These are phyloP conservation scores for Neomorphus geoffroyi DNA, from an alignment of 2,797 vertebrate species.

Conservation along the genomic window DNA sequence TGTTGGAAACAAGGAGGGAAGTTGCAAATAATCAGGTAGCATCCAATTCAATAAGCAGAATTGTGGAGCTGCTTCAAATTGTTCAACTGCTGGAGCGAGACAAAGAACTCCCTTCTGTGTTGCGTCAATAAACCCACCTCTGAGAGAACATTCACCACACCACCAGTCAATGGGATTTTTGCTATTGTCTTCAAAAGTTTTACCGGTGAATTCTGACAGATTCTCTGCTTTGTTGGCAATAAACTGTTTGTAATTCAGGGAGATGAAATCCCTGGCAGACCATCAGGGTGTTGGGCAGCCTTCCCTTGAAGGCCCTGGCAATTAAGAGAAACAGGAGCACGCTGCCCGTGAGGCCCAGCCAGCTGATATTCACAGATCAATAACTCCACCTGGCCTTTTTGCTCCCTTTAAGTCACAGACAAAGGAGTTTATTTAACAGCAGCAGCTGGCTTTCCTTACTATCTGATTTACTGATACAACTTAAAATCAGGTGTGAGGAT, in stretches of 20 bases:
- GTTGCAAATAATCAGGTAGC: neutral
- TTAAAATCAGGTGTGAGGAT: neutral
- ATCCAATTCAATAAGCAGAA: neutral
- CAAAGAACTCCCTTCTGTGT: neutral
- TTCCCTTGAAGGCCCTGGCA: neutral
- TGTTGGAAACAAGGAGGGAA: neutral
- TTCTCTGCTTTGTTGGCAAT: neutral
- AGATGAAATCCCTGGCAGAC: neutral
- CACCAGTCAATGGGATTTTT: neutral
- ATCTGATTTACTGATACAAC: conserved; percentile 6
- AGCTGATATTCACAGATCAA: conserved; percentile 62
- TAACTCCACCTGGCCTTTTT: conserved; percentile 64
- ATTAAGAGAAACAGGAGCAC: neutral
- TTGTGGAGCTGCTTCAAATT: neutral
- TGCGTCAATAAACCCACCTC: neutral
- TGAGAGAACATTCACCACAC: neutral
- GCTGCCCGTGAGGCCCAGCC: neutral
- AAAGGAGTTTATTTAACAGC: conserved; percentile 50
- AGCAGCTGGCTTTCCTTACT: conserved; percentile 38
- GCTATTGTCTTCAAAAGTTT: neutral
- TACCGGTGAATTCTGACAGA: neutral
- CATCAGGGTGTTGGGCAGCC: neutral
- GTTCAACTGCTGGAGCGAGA: neutral
- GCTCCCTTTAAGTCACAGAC: conserved; percentile 23
- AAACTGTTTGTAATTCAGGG: neutral